Evolutionary conservation across 2,797 vertebrate species (phyloP), one percentile per base, ranked within the genome.

Genomic region (Crocodylus rhombifer): DNA sequence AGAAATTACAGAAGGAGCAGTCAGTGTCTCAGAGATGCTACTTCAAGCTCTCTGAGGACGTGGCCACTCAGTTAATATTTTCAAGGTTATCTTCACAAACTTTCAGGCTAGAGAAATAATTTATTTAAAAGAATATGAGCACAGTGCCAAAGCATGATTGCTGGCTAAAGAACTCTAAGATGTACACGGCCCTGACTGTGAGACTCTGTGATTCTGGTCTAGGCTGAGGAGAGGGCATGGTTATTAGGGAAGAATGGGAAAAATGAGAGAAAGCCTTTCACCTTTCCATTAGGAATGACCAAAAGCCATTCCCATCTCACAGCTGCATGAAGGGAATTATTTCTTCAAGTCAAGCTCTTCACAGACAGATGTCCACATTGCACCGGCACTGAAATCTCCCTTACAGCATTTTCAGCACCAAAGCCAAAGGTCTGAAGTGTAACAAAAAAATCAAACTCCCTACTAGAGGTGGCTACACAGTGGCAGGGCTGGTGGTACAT

Each of bases 241-340:
- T 42, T 67, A 21, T 33, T 60, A 18, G 12, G n/a, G 30, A 57
- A 30, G 82, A 82, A 79, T 15, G 58, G 82, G 86, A 89, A 93
- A 93, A 92, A 91, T 25, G 0, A 92, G 17, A 77, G 63, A 80
- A 86, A 91, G 28, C n/a, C 74, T 71, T 87, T 79, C 55, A 89
- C 28, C 42, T 74, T 83, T 83, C 83, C 26, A 5, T 87, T 88
- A 17, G 79, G 79, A 81, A 85, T 23, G 26, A 81, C 60, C 0
- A 0, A 90, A 67, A 88, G n/a, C 25, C 89, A 83, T 79, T 94
- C 82, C 84, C 82, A 69, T 56, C 79, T 81, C 79, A 87, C 87
- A 96, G 88, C 89, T 95, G 82, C 55, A 86, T 89, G 90, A 95
- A 93, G 91, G 77, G 91, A 95, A 90, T 84, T 89, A 86, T 87